Conservation (phyloP, 2,797 vertebrate genomes). For the Australoheros facetus region DNA sequence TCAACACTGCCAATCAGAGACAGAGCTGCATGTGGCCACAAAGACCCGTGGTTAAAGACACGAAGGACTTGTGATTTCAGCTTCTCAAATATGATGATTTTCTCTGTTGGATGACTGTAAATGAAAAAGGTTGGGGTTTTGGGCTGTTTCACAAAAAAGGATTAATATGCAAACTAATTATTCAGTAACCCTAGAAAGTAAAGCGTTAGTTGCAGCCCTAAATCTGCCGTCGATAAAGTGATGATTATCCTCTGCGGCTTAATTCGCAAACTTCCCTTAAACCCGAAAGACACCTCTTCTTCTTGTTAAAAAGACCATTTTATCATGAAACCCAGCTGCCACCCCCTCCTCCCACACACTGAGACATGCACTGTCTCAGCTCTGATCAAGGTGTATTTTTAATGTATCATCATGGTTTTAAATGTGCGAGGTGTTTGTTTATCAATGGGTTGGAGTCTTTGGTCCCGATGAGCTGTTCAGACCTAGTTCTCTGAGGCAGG, state of each 20-base stretch:
- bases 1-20: neutral
- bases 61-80: neutral
- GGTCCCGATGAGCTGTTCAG: slow-evolving; percentile 37
- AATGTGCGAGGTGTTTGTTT: neutral
- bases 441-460: slow-evolving; percentile 23
- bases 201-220: neutral
- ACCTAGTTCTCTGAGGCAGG: slow-evolving; percentile 20
- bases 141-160: neutral
- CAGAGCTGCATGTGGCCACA: neutral
- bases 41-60: neutral
- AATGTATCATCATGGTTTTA: neutral
- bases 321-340: slow-evolving; percentile 3
- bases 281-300: neutral
- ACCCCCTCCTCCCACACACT: neutral
- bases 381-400: slow-evolving; percentile 8
- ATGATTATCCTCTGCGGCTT: neutral
- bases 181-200: neutral
- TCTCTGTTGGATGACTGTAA: neutral
- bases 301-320: slow-evolving; percentile 5
- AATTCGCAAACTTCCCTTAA: neutral
- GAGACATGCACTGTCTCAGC: neutral
- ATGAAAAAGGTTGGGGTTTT: neutral
- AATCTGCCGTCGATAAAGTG: neutral
- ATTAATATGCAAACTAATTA: neutral
- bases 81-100: neutral